Evolutionary conservation across 2,797 vertebrate species (phyloP), one percentile per base, ranked within the genome.

Genomic region (Cichlasoma orientale): DNA sequence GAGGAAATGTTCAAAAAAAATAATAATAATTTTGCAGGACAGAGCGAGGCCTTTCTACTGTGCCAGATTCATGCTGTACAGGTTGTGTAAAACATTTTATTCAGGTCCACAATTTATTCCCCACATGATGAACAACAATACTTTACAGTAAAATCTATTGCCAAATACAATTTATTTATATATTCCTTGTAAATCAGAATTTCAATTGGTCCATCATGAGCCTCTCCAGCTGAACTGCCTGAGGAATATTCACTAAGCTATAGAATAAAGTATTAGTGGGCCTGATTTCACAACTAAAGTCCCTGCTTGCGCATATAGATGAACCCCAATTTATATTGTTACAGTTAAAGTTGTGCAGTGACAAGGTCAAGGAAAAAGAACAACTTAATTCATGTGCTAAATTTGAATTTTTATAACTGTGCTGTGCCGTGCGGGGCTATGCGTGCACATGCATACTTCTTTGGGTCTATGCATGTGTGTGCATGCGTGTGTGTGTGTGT

Each of bases 301-400:
- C 87, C 83, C 83, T 86, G 90, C 68, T 84, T 74, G 85, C 79
- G 89, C 93, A 93, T 93, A 88, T 79, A 92, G 91, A 93, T 92
- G 88, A 92, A 90, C 72, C 82, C 85, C 92, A 81, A 91, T 93
- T 92, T 94, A 92, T 93, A 93, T 84, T 88, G 87, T 85, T 91
- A 89, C 80, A 83, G 82, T 91, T 92, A 92, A 93, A 92, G 91
- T 90, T 93, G 86, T 83, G 88, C 88, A 29, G 74, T 82, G 93
- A 90, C 92, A 92, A 91, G 93, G 93, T 92, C 89, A 82, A 80
- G 80, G 79, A 92, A 92, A 75, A 90, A 84, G 91, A 92, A 92
- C 90, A 93, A 91, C 92, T 90, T 93, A 94, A 93, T 92, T 90
- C 91, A 92, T 93, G 89, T 86, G 88, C 89, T 93, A 92, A 85